Evolutionary conservation across 2,113 vertebrate species (phyloP), one percentile per base, ranked within the genome.

Genomic region (Morphnarchus princeps): DNA sequence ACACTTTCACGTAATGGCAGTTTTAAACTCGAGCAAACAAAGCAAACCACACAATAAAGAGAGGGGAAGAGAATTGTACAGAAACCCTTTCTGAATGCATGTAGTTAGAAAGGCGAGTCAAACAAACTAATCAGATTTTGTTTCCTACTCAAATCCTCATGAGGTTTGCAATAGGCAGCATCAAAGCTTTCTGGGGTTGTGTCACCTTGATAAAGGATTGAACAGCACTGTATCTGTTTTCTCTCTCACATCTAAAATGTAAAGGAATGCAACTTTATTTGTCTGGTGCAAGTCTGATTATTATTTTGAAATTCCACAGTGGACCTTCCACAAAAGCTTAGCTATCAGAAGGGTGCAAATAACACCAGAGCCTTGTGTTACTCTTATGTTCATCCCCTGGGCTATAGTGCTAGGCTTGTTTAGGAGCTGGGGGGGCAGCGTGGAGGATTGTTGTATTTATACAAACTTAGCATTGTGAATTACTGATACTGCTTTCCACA

Each of bases 11-110:
- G 4, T 98, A 98, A 98, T 98, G 97, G 98, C 97, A 98, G 98
- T 98, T 99, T 99, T 97, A 98, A 98, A 98, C 97, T 97, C 97
- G 96, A 98, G 98, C 98, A 98, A 98, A 98, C 98, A 98, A 97
- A 98, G 98, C 98, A 98, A 98, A 98, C 97, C 95, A 90, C 94
- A 98, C 97, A 98, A 98, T 98, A 98, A 98, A 99, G 98, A 98
- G 97, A 98, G 97, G 89, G 90, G 95, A 98, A 97, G 95, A 98
- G 97, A 98, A 98, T 92, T 98, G 96, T 98, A 96, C 87, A 94
- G 91, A 91, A 98, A 95, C 73, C 78, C 54, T 73, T 97, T 95
- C 73, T 97, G 90, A 97, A 96, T 93, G 96, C 82, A 66, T 93
- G 87, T 96, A 98, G 96, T 94, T 98, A 97, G 97, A 98, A 90